Evolutionary conservation across 2,888 invertebrate species (phyloP).

Genomic region (Metacarcinus magister): DNA sequence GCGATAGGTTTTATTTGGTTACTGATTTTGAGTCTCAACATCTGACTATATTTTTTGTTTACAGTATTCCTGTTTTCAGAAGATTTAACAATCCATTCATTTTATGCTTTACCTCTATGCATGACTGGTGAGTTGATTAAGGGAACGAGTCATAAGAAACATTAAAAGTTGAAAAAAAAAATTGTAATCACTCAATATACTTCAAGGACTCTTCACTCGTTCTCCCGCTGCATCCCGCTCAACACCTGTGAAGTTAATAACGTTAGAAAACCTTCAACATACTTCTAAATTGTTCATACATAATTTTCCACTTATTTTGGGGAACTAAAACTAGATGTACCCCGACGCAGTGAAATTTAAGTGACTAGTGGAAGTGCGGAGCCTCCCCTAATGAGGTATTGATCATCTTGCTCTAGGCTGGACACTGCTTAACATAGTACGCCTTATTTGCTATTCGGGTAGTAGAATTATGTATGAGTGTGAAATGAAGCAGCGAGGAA

Average conservation of each 20-base stretch:
- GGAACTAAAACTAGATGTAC: background rate
- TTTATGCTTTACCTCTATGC: background rate
- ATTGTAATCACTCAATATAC: background rate
- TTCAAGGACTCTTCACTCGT: background rate
- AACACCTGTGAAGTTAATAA: background rate
- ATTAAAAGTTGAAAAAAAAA: background rate
- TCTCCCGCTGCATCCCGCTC: background rate
- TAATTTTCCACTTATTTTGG: background rate
- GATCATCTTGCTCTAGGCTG: background rate
- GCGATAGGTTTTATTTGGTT: background rate
- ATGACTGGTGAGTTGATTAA: background rate
- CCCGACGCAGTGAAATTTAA: background rate
- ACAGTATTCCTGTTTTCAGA: background rate
- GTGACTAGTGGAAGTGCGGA: background rate
- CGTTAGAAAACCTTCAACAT: background rate
- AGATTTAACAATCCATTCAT: no score
- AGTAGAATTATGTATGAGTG: background rate
- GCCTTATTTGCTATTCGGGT: background rate
- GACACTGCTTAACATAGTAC: background rate
- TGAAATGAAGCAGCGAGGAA: background rate
- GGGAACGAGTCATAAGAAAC: background rate
- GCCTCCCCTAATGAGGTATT: background rate
- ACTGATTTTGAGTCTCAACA: background rate
- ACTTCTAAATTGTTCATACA: background rate
- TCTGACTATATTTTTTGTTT: background rate